Base-by-base conservation (phyloP, 1,140 invertebrate genomes). In the Drosophila sp. region DNA sequence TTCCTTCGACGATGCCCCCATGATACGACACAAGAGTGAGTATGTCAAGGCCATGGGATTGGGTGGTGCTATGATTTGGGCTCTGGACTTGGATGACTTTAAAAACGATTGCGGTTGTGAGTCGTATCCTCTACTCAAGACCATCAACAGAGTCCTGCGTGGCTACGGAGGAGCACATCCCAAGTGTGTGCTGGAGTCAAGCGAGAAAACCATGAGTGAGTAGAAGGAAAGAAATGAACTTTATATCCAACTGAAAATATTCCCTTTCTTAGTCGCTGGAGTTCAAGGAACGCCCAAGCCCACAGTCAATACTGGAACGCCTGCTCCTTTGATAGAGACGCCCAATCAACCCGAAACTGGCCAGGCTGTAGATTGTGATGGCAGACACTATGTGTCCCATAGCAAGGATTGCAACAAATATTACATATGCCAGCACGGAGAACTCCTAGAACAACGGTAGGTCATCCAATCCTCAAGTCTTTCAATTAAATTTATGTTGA, bases 21-120 rank as follows among this genome's bases (percentile, higher is more conserved):
- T 95, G 94, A 94, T 95, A 11, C 92, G 93, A 1, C 94, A 95
- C 71, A 97, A 97, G 78, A 93, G 95, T 5, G 94, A 96, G 76
- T 96, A 95, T 70, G 94, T 97, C 1, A 95, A 95, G 65, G 93
- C 95, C 3, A 95, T 96, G 92, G 95, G 94, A 1, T 92, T 98
- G 3, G 97, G 95, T 4, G 97, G 97, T 33, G 95, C 95, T 17
- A 98, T 98, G 97, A 94, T 97, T 3, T 98, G 97, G 97, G 96
- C 97, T 0, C 92, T 98, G 0, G 97, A 95, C 80, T 80, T 95
- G 60, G 95, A 95, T 86, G 95, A 94, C 91, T 96, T 96, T 73
- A 94, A 94, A 61, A 96, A 96, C 72, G 91, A 93, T 57, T 98
- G 97, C 76, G 94, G 93, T 23, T 97, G 96, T 87, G 97, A 97